Percentiles rank a stretch among this genome's conserved stretches.
Evolutionary conservation across 2,888 invertebrate species (phyloP).

Genomic region (Drosophila mimica): DNA sequence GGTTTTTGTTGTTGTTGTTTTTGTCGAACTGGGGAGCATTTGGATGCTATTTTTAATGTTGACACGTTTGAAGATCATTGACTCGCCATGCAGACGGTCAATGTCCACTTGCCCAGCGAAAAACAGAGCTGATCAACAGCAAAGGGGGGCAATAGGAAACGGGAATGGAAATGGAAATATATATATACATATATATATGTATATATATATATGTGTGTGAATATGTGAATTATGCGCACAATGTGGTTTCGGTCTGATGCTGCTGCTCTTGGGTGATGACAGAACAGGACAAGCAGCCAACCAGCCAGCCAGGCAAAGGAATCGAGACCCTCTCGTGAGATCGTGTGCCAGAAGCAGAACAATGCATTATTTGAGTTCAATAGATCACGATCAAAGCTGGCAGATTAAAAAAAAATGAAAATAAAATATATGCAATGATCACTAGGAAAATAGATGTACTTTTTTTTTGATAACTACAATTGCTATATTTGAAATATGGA

Average conservation of each 20-base stretch:
- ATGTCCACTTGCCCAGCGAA: slow-evolving; percentile 69
- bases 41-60: slow-evolving; percentile 78
- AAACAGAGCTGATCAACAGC: slow-evolving; percentile 13
- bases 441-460: neutral
- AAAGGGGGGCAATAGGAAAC: slow-evolving; percentile 14
- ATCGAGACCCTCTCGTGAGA: slow-evolving; percentile 47
- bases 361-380: slow-evolving; percentile 62
- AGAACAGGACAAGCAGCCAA: slow-evolving; percentile 34
- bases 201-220: slow-evolving; percentile 4
- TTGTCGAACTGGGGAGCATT: slow-evolving; percentile 56
- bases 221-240: slow-evolving; percentile 71
- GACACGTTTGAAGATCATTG: slow-evolving; percentile 81
- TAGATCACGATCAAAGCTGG: slow-evolving; percentile 60
- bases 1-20: neutral
- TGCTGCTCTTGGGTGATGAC: slow-evolving; percentile 43
- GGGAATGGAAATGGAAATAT: slow-evolving; percentile 21
- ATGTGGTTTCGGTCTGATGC: slow-evolving; percentile 57
- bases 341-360: slow-evolving; percentile 65
- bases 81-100: slow-evolving; percentile 74
- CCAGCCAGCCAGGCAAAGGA: slow-evolving; percentile 5
- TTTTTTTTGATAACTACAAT: neutral
- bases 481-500: neutral
- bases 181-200: neutral
- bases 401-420: slow-evolving; percentile 11
- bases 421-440: slow-evolving; percentile 7